A percentile compares a stretch with the other conserved stretches of the same genome.
Conservation (phyloP, 2,888 invertebrate species). For the Trissonchulus latispiculum region DNA sequence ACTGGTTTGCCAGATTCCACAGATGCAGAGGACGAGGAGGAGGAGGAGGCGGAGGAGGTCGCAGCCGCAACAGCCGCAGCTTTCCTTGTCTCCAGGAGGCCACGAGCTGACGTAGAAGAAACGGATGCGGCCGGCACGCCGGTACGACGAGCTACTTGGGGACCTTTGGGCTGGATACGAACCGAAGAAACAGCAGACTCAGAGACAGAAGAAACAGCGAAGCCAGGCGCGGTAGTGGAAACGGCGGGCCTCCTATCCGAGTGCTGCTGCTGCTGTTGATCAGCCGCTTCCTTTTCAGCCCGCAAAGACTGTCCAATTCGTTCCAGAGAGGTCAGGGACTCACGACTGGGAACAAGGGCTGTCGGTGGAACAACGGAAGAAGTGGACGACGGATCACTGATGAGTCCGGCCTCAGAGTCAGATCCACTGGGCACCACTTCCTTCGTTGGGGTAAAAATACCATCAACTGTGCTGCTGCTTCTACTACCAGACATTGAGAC, state of each 20-base stretch:
- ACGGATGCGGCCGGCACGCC: too few relatives aligned
- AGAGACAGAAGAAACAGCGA: too few relatives aligned
- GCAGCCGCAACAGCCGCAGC: too few relatives aligned
- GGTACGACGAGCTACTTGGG: background rate
- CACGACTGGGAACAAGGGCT: background rate
- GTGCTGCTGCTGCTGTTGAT: too few relatives aligned
- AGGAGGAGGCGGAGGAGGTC: too few relatives aligned
- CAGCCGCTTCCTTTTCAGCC: background rate
- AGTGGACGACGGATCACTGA: background rate
- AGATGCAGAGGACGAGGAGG: too few relatives aligned
- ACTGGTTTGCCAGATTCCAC: too few relatives aligned
- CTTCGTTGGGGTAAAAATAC: background rate
- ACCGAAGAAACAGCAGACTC: background rate
- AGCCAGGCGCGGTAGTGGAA: background rate
- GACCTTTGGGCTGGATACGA: background rate
- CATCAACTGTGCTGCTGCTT: background rate
- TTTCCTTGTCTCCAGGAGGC: too few relatives aligned
- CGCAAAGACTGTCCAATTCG: slow-evolving; percentile 7
- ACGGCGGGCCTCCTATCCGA: too few relatives aligned
- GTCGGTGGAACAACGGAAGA: background rate
- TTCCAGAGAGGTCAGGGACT: slow-evolving; percentile 12
- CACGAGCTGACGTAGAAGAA: too few relatives aligned
- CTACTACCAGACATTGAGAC: background rate
- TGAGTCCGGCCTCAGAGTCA: background rate
- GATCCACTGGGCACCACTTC: too few relatives aligned